These are phyloP conservation scores for Incurvaria masculella DNA, from an alignment of 2,888 invertebrate species.

Conservation along the genomic window DNA sequence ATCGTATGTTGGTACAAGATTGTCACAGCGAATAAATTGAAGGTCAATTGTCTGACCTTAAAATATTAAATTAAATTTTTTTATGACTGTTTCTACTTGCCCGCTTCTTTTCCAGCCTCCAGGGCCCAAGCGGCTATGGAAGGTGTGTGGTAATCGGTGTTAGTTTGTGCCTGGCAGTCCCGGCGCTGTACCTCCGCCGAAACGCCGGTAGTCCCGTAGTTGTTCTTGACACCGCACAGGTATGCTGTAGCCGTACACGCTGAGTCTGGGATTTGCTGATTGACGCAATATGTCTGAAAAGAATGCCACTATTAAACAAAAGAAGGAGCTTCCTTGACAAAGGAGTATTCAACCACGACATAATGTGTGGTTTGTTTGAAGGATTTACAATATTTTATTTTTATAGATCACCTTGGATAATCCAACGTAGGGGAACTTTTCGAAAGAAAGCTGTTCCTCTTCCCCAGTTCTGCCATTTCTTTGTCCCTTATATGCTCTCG, in stretches of 20 bases:
- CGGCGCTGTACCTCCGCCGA: conserved; percentile 56
- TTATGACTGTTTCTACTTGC: no score
- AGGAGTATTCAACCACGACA: no score
- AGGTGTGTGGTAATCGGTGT: conserved; percentile 47
- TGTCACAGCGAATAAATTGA: no score
- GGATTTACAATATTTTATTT: no score
- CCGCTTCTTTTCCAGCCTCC: conserved; percentile 24
- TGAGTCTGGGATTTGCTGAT: conserved; percentile 67
- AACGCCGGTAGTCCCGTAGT: conserved; percentile 64
- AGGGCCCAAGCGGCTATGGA: conserved; percentile 69
- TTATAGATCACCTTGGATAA: conserved; percentile 60
- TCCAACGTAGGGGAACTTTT: conserved; percentile 61
- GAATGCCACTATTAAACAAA: no score
- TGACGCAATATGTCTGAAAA: conserved; percentile 54
- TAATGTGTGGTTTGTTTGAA: no score
- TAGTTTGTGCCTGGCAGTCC: conserved; percentile 55
- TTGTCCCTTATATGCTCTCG: conserved; percentile 64
- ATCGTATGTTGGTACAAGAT: no score
- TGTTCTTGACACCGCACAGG: conserved; percentile 64
- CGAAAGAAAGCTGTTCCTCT: conserved; percentile 58
- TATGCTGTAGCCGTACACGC: conserved; percentile 70
- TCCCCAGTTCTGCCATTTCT: conserved; percentile 52
- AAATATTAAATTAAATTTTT: no score
- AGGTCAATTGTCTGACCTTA: no score
- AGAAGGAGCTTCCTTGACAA: no score